Conservation (phyloP, 1,140 invertebrate genomes). For the Dolichoris vasculosae region DNA sequence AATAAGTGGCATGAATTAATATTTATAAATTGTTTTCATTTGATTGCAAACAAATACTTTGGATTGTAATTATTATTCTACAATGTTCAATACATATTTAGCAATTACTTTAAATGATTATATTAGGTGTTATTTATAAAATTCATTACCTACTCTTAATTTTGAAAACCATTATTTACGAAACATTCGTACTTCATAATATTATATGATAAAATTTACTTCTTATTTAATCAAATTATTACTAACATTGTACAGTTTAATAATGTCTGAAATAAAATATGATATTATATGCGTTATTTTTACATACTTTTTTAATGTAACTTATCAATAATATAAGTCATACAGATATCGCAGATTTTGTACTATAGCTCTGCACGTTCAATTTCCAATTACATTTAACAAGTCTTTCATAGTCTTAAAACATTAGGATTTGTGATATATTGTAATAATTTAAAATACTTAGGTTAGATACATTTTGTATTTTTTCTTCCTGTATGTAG, state of each 20-base stretch:
- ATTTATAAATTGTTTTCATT: neutral
- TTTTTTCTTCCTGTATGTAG: constrained; percentile 51
- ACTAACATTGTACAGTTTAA: neutral
- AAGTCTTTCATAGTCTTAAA: constrained; percentile 56
- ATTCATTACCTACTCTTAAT: neutral
- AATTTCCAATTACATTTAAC: constrained; percentile 28
- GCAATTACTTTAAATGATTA: neutral
- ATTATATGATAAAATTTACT: no score
- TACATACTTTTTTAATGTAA: neutral
- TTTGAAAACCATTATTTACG: neutral
- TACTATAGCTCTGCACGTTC: constrained; percentile 21
- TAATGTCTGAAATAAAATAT: neutral
- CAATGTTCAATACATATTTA: neutral
- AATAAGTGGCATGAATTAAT: no score
- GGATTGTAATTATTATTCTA: neutral
- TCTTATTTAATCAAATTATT: neutral
- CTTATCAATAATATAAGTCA: neutral
- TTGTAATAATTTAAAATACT: constrained; percentile 48
- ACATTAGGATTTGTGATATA: constrained; percentile 47
- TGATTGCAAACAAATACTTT: neutral
- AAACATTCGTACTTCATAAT: no score
- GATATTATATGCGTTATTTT: neutral
- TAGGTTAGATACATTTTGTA: constrained; percentile 56
- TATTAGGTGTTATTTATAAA: neutral
- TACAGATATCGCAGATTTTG: constrained; percentile 5